phyloP scores from a whole-genome alignment of 2,113 vertebrate genomes.

The Haemorhous mexicanus region DNA sequence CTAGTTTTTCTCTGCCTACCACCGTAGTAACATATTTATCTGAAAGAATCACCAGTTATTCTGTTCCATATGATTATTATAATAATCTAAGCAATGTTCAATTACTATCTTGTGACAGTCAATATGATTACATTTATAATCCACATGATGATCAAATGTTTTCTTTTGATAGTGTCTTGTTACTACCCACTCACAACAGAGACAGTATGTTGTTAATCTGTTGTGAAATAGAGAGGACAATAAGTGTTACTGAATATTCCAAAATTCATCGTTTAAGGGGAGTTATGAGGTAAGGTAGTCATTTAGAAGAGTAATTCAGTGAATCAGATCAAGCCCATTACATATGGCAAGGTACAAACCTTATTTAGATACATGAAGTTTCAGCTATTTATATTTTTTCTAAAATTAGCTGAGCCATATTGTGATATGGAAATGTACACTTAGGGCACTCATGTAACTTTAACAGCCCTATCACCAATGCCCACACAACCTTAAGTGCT shows the following conservation, averaged over 20 bases:
- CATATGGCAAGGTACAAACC: background rate
- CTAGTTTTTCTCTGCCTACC: background rate
- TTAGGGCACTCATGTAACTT: background rate
- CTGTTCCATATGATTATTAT: background rate
- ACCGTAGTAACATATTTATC: background rate
- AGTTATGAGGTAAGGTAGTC: background rate
- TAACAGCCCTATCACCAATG: background rate
- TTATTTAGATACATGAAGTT: background rate
- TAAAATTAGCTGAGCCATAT: conserved; percentile 19
- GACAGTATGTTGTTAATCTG: background rate
- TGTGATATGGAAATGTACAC: background rate
- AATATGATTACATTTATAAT: background rate
- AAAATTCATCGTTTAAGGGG: background rate
- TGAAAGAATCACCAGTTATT: background rate
- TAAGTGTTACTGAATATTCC: background rate
- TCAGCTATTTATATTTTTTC: background rate
- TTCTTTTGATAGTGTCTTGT: background rate
- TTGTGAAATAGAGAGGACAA: background rate
- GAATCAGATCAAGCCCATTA: background rate
- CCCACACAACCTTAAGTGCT: background rate
- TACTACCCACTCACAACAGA: background rate
- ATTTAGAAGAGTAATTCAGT: background rate
- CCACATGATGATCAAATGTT: background rate
- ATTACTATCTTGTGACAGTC: background rate
- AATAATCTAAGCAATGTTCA: background rate